A percentile compares a stretch with the other conserved stretches of the same genome.
These are phyloP conservation scores for Papilio helenus DNA, from an alignment of 1,140 invertebrate genomes.

Conservation along the genomic window DNA sequence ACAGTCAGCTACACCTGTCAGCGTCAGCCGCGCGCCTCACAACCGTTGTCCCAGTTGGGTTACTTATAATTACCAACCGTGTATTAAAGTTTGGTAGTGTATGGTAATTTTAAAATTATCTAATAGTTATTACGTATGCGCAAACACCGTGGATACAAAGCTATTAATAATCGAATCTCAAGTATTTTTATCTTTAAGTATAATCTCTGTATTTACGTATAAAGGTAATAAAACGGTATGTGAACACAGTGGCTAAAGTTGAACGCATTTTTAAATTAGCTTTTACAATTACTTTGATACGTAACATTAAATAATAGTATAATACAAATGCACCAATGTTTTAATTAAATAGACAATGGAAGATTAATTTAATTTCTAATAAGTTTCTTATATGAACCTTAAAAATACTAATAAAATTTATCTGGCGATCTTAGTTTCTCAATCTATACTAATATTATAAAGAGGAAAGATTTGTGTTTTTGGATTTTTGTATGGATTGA, in stretches of 20 bases:
- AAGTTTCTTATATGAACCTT: too few species aligned
- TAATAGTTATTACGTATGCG: background rate
- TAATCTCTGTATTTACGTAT: too few species aligned
- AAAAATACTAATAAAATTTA: too few species aligned
- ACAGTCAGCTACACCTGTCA: constrained; percentile 32
- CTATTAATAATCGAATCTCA: background rate
- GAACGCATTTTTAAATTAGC: background rate
- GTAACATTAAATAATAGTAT: too few species aligned
- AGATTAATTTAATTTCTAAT: too few species aligned
- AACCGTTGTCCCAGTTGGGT: constrained; percentile 15
- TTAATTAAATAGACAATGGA: too few species aligned
- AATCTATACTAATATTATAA: too few species aligned
- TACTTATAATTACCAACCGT: constrained; percentile 26
- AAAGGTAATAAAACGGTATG: background rate
- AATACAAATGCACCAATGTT: too few species aligned
- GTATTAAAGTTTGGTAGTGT: constrained; percentile 3
- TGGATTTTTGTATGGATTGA: too few species aligned
- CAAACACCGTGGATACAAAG: background rate
- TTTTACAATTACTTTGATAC: too few species aligned
- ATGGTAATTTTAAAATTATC: background rate
- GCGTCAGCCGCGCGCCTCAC: background rate
- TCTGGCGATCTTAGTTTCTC: too few species aligned
- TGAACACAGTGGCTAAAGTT: background rate
- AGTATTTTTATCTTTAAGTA: background rate
- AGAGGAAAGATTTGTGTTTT: too few species aligned